Evolutionary conservation across 2,888 invertebrate genomes (phyloP).

Genomic region (Orchestes rusci): DNA sequence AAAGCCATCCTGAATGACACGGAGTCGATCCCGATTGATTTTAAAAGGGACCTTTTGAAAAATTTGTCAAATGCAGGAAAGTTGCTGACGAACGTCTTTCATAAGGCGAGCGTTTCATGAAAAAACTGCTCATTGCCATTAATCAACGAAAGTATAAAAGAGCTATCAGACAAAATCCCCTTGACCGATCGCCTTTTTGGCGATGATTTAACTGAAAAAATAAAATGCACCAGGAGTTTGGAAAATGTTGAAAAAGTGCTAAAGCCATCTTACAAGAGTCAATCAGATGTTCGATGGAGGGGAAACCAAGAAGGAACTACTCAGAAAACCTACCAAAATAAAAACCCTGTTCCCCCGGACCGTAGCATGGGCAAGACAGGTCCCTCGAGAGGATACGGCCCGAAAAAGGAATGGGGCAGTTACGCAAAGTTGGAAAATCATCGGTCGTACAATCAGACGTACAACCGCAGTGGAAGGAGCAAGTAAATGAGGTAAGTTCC

Average conservation of each 20-base stretch:
- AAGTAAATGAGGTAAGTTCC: not conserved
- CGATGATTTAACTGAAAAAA: conserved; percentile 12
- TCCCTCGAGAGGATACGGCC: not conserved
- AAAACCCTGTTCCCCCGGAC: conserved; percentile 1
- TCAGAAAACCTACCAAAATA: not conserved
- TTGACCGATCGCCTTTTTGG: conserved; percentile 15
- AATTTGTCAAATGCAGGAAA: not conserved
- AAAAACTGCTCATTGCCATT: conserved; percentile 12
- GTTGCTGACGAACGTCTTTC: conserved; percentile 19
- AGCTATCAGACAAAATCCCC: conserved; percentile 11
- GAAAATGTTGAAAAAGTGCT: conserved; percentile 12
- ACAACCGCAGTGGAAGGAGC: not conserved
- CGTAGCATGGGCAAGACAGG: too few species aligned
- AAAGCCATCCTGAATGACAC: not conserved
- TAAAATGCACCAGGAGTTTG: conserved; percentile 13
- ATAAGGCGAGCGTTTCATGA: conserved; percentile 14
- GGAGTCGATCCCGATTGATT: not conserved
- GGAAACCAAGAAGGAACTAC: conserved; percentile 5
- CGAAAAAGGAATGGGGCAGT: not conserved
- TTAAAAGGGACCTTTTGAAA: not conserved
- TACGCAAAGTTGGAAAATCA: not conserved
- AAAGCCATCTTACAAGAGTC: not conserved
- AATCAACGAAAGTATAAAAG: conserved; percentile 16
- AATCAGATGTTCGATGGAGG: not conserved
- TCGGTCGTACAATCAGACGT: not conserved